Evolutionary conservation across 2,113 vertebrate species (phyloP).

Genomic region (Catharus fuscescens): DNA sequence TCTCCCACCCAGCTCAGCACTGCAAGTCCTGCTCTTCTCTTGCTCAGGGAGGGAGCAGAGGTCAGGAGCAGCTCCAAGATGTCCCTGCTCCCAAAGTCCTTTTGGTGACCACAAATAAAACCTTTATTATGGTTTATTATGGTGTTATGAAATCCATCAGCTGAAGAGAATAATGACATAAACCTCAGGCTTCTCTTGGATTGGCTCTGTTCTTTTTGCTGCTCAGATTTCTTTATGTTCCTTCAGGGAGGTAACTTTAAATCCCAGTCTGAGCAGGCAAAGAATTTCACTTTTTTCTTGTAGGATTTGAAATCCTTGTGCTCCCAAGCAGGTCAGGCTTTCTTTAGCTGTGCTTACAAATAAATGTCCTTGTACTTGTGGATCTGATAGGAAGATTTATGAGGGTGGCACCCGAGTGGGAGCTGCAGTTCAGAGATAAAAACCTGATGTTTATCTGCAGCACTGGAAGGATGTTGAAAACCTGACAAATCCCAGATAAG

Average conservation of each 20-base stretch:
- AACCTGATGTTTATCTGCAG: constrained; percentile 10
- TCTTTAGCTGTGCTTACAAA: not conserved
- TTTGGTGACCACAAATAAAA: not conserved
- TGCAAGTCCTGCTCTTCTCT: not conserved
- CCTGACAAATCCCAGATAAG: constrained; percentile 16
- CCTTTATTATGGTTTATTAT: no score
- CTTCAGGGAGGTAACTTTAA: not conserved
- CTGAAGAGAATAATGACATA: not conserved
- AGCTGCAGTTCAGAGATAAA: constrained; percentile 1
- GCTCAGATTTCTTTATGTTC: not conserved
- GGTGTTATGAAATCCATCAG: not conserved
- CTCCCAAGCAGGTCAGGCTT: not conserved
- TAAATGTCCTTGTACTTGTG: not conserved
- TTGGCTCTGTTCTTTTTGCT: not conserved
- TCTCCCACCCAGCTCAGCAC: not conserved
- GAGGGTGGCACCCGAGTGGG: constrained; percentile 5
- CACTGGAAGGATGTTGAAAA: constrained; percentile 7
- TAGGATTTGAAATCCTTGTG: not conserved
- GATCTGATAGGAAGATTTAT: not conserved
- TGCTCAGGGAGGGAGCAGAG: not conserved
- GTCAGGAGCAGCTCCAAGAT: not conserved
- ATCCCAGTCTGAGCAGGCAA: not conserved
- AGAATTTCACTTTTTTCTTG: not conserved
- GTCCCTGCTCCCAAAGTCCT: not conserved
- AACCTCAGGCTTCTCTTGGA: not conserved